A percentile compares a stretch with the other conserved stretches of the same genome.
These are phyloP conservation scores for Dipodomys merriami DNA, from an alignment of 2,113 vertebrate genomes.

Conservation along the genomic window DNA sequence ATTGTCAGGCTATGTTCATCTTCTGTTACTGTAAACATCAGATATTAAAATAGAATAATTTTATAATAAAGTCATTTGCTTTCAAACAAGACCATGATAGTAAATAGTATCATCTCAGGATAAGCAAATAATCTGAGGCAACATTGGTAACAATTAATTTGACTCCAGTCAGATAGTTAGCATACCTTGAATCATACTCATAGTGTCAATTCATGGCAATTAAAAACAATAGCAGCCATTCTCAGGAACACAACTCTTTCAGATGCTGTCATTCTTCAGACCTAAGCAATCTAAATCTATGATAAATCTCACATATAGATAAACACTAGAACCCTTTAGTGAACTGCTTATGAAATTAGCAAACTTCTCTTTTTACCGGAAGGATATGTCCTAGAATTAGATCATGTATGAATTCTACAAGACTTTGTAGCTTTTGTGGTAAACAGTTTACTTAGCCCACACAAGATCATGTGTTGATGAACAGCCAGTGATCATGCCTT, in stretches of 20 bases:
- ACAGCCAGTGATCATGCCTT: background rate
- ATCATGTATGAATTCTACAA: background rate
- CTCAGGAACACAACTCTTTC: background rate
- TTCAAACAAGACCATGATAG: background rate
- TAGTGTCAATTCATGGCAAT: background rate
- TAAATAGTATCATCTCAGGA: constrained; percentile 1
- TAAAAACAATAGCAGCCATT: background rate
- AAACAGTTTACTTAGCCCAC: too few relatives aligned
- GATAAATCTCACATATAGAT: background rate
- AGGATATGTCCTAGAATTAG: constrained; percentile 2
- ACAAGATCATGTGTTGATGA: too few relatives aligned
- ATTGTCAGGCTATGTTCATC: background rate
- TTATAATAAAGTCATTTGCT: constrained; percentile 44
- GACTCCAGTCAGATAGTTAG: constrained; percentile 10
- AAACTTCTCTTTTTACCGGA: background rate
- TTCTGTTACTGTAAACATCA: background rate
- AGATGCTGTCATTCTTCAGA: background rate
- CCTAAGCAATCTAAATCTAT: background rate
- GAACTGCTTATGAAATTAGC: background rate
- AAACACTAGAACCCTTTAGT: background rate
- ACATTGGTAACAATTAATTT: constrained; percentile 10
- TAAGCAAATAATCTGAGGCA: constrained; percentile 13
- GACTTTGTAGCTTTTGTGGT: too few relatives aligned
- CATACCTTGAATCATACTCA: background rate
- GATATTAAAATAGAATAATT: constrained; percentile 44